Conservation (phyloP, 2,888 invertebrate genomes). For the Nephrocerus scutellatus region DNA sequence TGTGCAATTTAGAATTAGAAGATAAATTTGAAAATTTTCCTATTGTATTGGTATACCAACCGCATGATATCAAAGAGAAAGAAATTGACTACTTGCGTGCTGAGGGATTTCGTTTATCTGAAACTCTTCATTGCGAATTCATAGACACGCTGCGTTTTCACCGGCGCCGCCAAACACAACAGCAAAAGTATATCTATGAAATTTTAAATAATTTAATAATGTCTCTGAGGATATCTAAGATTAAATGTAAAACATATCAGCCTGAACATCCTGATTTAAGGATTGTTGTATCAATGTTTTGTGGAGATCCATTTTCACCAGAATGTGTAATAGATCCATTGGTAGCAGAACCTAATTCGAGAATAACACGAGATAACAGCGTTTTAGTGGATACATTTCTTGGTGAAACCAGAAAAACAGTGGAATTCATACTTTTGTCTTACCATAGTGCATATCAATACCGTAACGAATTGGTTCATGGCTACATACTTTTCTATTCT, state of each 20-base stretch:
- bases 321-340: conserved; percentile 85
- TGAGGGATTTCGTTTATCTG: conserved; percentile 83
- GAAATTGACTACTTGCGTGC: conserved; percentile 78
- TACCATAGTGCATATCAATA: conserved; percentile 92
- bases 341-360: conserved; percentile 71
- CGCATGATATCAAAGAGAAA: conserved; percentile 73
- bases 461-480: conserved; percentile 86
- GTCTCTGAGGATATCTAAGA: conserved; percentile 43
- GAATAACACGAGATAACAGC: conserved; percentile 61
- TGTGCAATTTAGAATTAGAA: conserved; percentile 84
- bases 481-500: conserved; percentile 90
- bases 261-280: conserved; percentile 51
- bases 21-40: conserved; percentile 85
- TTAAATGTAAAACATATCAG: conserved; percentile 45
- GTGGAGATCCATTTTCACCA: conserved; percentile 87
- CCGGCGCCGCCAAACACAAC: conserved; percentile 42
- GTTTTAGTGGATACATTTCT: conserved; percentile 88
- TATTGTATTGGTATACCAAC: conserved; percentile 83
- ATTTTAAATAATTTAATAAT: conserved; percentile 47
- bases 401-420: conserved; percentile 81
- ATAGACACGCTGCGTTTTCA: conserved; percentile 38
- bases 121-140: conserved; percentile 56
- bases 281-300: conserved; percentile 93
- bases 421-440: conserved; percentile 86
- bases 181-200: conserved; percentile 48